phyloP scores from a whole-genome alignment of 2,888 invertebrate species.

The Leptura quadrifasciata region DNA sequence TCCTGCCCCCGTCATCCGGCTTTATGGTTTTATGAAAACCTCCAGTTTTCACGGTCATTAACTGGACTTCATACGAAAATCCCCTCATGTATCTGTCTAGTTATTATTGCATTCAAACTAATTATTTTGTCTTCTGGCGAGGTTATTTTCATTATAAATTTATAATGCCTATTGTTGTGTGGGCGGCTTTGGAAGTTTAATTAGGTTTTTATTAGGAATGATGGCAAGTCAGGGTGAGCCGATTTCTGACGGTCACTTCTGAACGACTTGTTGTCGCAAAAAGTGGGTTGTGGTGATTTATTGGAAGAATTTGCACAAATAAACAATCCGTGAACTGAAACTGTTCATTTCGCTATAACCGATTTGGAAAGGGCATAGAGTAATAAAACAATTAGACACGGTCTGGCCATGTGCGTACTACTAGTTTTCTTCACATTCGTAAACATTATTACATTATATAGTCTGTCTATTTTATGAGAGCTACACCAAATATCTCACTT shows the following conservation, averaged over 20 bases:
- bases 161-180: not conserved
- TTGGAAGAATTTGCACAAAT: not conserved
- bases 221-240: slow-evolving; percentile 8
- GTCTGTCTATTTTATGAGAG: too few relatives aligned
- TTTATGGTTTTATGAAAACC: not conserved
- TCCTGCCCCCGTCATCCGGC: slow-evolving; percentile 29
- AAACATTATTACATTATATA: too few relatives aligned
- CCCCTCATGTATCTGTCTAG: not conserved
- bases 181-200: not conserved
- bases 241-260: not conserved
- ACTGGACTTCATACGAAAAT: slow-evolving; percentile 5
- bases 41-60: slow-evolving; percentile 7
- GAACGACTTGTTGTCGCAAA: not conserved
- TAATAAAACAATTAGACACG: too few relatives aligned
- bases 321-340: not conserved
- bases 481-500: too few relatives aligned
- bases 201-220: slow-evolving; percentile 21
- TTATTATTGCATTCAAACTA: not conserved
- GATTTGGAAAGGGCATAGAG: too few relatives aligned
- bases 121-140: slow-evolving; percentile 21
- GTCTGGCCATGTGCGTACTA: too few relatives aligned
- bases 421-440: too few relatives aligned
- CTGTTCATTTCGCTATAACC: too few relatives aligned
- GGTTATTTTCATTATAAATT: slow-evolving; percentile 16
- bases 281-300: not conserved